Percentiles rank a stretch among this genome's conserved stretches.
Conservation (phyloP, 92 coral and sea anemone genomes). For the Epizoanthus illoricatus region DNA sequence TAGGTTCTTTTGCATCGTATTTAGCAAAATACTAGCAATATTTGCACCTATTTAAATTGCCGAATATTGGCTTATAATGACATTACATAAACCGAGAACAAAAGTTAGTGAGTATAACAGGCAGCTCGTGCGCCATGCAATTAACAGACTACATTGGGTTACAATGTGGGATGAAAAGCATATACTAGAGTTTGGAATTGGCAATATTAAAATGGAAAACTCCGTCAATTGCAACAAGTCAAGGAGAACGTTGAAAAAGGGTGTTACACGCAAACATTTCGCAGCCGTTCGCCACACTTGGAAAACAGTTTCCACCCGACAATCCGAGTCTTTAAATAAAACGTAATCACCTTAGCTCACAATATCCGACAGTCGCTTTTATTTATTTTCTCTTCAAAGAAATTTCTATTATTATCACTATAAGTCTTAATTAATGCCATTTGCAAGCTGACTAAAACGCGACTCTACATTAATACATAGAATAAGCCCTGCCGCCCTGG, state of each 20-base stretch:
- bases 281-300: background rate
- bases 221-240: background rate
- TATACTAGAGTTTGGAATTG: background rate
- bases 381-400: no score
- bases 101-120: no score
- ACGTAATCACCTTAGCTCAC: no score
- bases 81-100: no score
- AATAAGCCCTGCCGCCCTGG: no score
- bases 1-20: no score
- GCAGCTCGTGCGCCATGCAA: background rate
- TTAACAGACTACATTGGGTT: background rate
- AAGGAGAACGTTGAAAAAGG: background rate
- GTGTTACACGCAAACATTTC: background rate
- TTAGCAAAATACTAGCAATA: no score
- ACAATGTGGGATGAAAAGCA: background rate
- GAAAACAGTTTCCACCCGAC: background rate
- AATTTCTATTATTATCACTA: no score
- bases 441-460: no score
- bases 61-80: background rate
- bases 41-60: background rate
- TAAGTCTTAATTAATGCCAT: no score
- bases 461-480: no score
- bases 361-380: no score
- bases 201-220: background rate
- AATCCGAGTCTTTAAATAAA: background rate